Base-by-base conservation (phyloP, 2,113 vertebrate genomes). In the Lophotis ruficrista region DNA sequence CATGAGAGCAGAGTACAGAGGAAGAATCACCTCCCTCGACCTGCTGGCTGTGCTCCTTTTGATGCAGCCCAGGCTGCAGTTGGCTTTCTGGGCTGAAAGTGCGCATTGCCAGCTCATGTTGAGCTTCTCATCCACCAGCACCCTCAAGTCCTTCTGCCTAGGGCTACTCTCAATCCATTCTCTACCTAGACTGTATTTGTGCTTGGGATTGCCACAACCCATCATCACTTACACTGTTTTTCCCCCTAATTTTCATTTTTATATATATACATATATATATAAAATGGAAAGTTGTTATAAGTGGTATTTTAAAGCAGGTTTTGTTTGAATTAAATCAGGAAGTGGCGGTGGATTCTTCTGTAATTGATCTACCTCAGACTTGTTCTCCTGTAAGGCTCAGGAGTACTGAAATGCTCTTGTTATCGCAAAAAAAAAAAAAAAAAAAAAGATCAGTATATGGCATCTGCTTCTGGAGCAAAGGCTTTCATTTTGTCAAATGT, bases 221-320 rank as follows among this genome's bases (percentile, higher is more conserved):
- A 7, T 37, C 3, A 0, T n/a, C 16, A 35, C 6, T 82, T 58
- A 28, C 1, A 3, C 4, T 47, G 10, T 15, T 45, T 57, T 53
- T 30, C 10, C 10, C 4, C 20, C 38, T 47, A 58, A 58, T 12
- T 84, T 73, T 91, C 2, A n/a, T 75, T 58, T 6, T 12, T 10
- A 1, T 54, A 8, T 70, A 43, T 43, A 43, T 43, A 43, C 10
- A 38, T 38, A 38, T n/a, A n/a, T n/a, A n/a, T n/a, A n/a, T n/a
- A n/a, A n/a, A 79, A 38, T 20, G 1, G 21, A 33, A 82, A 51
- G 6, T 13, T 66, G 5, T n/a, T 76, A 31, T 45, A 62, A 64
- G 5, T 41, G 2, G 20, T 48, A 70, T 83, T 91, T 62, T 64
- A 68, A 84, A 85, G n/a, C 12, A 62, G 47, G 83, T n/a, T 51